A percentile compares a stretch with the other conserved stretches of the same genome.
Evolutionary conservation across 2,113 vertebrate genomes (phyloP).

Genomic region (Ciconia maguari): DNA sequence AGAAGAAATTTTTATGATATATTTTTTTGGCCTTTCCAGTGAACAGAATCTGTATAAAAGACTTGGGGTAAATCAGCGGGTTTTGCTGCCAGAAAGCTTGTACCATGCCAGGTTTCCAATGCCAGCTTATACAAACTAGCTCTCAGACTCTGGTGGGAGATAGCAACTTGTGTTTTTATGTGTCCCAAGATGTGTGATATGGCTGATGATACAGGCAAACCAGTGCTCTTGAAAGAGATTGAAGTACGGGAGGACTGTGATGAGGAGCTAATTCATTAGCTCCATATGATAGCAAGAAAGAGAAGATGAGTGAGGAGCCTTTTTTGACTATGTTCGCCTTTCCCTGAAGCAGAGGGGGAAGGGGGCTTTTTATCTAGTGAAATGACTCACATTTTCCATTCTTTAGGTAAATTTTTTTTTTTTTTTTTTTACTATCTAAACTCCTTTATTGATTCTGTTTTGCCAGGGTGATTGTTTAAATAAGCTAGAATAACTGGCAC

Average conservation of each 20-base stretch:
- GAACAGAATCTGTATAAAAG: neutral
- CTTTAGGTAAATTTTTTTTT: neutral
- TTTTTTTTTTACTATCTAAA: neutral
- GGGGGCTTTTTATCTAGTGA: neutral
- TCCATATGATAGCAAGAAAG: neutral
- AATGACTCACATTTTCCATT: neutral
- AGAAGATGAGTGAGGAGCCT: neutral
- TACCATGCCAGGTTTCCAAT: neutral
- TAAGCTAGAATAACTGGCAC: neutral
- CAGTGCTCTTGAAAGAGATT: neutral
- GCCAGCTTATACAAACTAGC: neutral
- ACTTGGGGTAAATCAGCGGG: neutral
- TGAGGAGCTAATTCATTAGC: neutral
- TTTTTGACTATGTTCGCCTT: neutral
- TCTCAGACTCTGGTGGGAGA: neutral
- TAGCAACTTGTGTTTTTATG: neutral
- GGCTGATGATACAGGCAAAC: neutral
- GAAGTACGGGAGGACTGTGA: neutral
- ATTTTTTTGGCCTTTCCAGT: neutral
- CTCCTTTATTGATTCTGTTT: neutral
- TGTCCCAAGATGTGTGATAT: neutral
- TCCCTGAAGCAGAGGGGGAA: neutral
- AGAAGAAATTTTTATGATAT: neutral
- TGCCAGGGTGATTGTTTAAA: neutral
- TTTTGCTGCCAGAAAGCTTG: neutral